phyloP scores from a whole-genome alignment of 2,797 vertebrate species.

The Australoheros facetus region DNA sequence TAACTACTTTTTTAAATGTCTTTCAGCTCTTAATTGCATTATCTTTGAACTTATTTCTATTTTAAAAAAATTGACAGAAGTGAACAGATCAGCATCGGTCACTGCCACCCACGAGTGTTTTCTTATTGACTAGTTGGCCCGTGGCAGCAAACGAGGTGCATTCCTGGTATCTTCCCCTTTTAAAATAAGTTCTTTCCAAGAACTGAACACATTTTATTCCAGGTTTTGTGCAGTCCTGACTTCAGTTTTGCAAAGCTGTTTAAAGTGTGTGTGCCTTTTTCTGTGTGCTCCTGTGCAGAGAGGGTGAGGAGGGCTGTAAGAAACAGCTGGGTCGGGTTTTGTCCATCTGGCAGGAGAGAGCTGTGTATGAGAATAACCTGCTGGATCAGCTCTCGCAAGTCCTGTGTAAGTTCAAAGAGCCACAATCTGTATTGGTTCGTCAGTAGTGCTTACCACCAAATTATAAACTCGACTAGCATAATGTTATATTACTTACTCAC shows the following conservation, averaged over 20 bases:
- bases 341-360: conserved; percentile 98
- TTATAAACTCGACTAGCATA: neutral
- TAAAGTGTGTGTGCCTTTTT: neutral
- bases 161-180: neutral
- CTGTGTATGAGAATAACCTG: conserved; percentile 93
- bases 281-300: conserved; percentile 75
- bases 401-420: conserved; percentile 85
- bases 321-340: conserved; percentile 94
- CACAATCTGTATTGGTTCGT: neutral
- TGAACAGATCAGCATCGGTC: no score
- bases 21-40: neutral
- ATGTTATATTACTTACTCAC: neutral
- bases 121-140: neutral
- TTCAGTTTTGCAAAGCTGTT: neutral
- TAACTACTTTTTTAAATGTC: no score
- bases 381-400: conserved; percentile 93
- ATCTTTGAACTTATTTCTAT: neutral
- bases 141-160: neutral
- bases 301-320: conserved; percentile 95
- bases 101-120: no score
- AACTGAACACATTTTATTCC: neutral
- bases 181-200: neutral
- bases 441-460: neutral
- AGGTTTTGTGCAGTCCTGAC: neutral
- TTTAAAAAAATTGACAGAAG: neutral